phyloP scores from a whole-genome alignment of 2,797 vertebrate genomes.

The Pagetopsis macropterus region DNA sequence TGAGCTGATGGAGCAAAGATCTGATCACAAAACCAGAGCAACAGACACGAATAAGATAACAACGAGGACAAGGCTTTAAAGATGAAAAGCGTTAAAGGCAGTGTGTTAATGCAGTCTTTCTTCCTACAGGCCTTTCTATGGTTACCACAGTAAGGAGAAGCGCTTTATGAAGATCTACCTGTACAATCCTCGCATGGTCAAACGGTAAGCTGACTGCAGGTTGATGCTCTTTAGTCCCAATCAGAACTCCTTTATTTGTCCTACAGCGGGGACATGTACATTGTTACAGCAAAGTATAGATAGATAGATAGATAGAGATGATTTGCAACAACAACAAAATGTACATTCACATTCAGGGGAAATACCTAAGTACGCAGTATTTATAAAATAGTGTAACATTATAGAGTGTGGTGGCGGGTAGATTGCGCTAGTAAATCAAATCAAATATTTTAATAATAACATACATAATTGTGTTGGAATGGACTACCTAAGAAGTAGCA shows the following conservation, averaged over 20 bases:
- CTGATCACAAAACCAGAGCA: not conserved
- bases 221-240: slow-evolving; percentile 36
- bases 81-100: not conserved
- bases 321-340: no score
- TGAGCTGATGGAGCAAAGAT: not conserved
- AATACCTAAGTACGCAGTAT: no score
- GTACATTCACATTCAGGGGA: no score
- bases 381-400: no score
- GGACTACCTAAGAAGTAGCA: no score
- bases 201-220: slow-evolving; percentile 85
- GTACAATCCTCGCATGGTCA: slow-evolving; percentile 97
- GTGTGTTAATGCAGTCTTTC: not conserved
- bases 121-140: slow-evolving; percentile 93
- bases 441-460: no score
- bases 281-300: no score
- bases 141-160: slow-evolving; percentile 95
- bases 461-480: no score
- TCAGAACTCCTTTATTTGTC: slow-evolving; percentile 3
- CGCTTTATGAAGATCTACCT: slow-evolving; percentile 99
- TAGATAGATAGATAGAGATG: no score
- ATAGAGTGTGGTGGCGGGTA: no score
- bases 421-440: no score
- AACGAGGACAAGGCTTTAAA: not conserved
- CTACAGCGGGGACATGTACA: no score
- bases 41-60: not conserved